Percentiles rank a stretch among this genome's conserved stretches.
Conservation (phyloP, 64 coral and sea anemone genomes). For the Stichodactyla helianthus region DNA sequence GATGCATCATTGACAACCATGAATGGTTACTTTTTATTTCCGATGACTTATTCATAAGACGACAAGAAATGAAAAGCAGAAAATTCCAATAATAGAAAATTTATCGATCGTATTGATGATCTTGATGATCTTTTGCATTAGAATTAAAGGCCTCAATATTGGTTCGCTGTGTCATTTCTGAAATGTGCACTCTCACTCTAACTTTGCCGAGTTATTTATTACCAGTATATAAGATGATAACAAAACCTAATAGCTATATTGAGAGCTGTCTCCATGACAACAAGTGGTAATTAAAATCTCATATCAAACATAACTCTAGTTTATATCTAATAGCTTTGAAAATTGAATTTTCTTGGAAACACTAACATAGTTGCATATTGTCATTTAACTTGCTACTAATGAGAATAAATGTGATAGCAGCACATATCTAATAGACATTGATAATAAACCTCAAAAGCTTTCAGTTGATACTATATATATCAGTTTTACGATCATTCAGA, state of each 20-base stretch:
- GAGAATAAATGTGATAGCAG: neutral
- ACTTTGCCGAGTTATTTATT: neutral
- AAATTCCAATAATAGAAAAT: too few relatives aligned
- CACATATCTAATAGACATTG: neutral
- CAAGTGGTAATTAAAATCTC: neutral
- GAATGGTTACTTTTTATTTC: too few relatives aligned
- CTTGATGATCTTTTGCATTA: too few relatives aligned
- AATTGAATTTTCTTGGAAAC: neutral
- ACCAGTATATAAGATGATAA: neutral
- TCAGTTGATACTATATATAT: neutral
- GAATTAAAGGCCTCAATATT: too few relatives aligned
- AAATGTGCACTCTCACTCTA: too few relatives aligned
- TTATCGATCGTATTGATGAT: too few relatives aligned
- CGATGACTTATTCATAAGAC: too few relatives aligned
- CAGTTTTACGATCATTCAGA: neutral
- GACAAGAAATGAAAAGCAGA: too few relatives aligned
- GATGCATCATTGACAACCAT: too few relatives aligned
- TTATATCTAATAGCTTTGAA: too few relatives aligned
- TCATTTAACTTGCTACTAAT: neutral
- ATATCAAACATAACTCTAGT: too few relatives aligned
- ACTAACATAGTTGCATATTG: neutral
- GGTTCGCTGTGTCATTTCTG: too few relatives aligned
- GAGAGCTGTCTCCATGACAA: neutral
- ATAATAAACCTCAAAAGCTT: neutral
- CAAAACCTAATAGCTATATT: neutral